Evolutionary conservation across 35 echinoderm and acorn worm genomes (phyloP).

Genomic region (Amphiura filiformis): DNA sequence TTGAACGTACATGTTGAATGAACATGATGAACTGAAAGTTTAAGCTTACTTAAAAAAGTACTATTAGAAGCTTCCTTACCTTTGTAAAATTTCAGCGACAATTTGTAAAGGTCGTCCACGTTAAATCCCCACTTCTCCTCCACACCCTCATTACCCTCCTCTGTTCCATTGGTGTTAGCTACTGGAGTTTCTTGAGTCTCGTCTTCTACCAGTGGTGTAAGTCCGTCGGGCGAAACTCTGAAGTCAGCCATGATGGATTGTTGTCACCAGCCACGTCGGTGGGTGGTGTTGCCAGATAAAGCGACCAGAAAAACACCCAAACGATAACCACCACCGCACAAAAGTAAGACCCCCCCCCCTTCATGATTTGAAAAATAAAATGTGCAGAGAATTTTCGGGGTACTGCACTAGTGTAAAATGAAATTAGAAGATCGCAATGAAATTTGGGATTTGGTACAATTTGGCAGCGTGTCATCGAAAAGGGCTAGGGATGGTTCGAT

Average conservation of each 20-base stretch:
- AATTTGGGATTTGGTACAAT: too few species aligned
- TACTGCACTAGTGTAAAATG: too few species aligned
- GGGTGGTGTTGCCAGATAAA: not conserved
- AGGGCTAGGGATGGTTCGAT: too few species aligned
- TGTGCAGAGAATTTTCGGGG: too few species aligned
- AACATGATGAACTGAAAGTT: too few species aligned
- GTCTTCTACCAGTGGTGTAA: constrained; percentile 80
- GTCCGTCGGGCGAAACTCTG: constrained; percentile 60
- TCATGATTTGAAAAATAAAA: too few species aligned
- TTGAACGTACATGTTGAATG: not conserved
- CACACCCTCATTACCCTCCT: constrained; percentile 18
- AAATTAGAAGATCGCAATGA: too few species aligned
- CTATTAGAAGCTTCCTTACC: too few species aligned
- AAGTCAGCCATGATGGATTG: constrained; percentile 73
- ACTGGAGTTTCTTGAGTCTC: not conserved
- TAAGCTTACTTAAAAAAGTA: not conserved
- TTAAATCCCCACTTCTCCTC: constrained; percentile 78
- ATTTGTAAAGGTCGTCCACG: constrained; percentile 64
- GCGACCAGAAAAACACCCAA: too few species aligned
- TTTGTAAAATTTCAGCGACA: constrained; percentile 87
- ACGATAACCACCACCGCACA: too few species aligned
- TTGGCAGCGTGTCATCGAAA: too few species aligned
- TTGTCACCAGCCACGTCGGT: constrained; percentile 64
- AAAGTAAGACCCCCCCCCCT: too few species aligned
- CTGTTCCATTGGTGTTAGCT: not conserved